phyloP scores from a whole-genome alignment of 2,113 vertebrate species.

The Symphodus melops region DNA sequence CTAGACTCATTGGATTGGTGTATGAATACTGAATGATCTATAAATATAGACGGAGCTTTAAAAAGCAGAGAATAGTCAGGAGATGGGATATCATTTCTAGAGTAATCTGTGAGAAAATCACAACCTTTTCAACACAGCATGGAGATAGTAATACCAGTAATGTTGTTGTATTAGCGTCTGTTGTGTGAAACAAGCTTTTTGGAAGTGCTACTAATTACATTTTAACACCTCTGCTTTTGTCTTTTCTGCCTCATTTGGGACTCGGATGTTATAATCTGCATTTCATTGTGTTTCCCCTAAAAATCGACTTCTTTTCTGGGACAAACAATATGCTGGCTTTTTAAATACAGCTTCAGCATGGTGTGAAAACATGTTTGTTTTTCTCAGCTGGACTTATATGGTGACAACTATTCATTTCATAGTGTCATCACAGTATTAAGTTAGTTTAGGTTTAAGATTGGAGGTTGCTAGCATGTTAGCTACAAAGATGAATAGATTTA shows the following conservation, averaged over 20 bases:
- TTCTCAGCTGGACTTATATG: too few species aligned
- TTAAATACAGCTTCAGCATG: too few species aligned
- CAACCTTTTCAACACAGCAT: slow-evolving; percentile 5
- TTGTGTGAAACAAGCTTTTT: neutral
- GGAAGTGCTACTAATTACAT: neutral
- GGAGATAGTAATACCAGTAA: slow-evolving; percentile 2
- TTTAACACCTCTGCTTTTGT: neutral
- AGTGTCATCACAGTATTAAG: too few species aligned
- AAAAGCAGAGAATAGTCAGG: slow-evolving; percentile 2
- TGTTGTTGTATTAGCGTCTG: neutral
- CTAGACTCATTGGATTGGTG: slow-evolving; percentile 11
- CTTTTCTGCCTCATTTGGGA: too few species aligned
- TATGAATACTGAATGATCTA: slow-evolving; percentile 46
- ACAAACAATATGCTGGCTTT: too few species aligned
- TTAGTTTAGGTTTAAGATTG: neutral
- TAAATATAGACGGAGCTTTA: slow-evolving; percentile 31
- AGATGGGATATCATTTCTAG: slow-evolving; percentile 9
- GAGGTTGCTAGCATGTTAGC: neutral
- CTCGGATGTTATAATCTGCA: too few species aligned
- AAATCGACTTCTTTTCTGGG: too few species aligned
- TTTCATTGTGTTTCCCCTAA: neutral
- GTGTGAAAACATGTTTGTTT: too few species aligned
- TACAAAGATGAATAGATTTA: neutral
- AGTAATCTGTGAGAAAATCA: slow-evolving; percentile 8
- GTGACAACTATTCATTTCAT: too few species aligned